Evolutionary conservation across 2,888 invertebrate species (phyloP).

Genomic region (Micoletzkya japonica): DNA sequence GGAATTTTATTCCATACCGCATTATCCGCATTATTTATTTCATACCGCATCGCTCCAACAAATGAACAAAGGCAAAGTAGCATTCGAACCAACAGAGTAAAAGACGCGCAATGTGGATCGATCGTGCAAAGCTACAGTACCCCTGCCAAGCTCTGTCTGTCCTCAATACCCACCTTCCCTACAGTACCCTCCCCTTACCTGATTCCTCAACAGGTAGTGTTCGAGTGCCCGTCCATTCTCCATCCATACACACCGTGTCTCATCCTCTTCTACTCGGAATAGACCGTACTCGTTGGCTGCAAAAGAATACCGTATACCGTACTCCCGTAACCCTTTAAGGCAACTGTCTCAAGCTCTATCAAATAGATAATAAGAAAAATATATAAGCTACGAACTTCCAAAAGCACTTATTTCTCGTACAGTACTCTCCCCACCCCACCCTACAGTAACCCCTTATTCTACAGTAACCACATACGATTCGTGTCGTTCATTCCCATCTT

Average conservation of each 20-base stretch:
- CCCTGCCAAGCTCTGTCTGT: too few relatives aligned
- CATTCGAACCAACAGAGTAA: too few relatives aligned
- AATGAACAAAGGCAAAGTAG: too few relatives aligned
- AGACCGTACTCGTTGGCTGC: conserved; percentile 83
- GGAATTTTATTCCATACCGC: too few relatives aligned
- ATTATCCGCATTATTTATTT: too few relatives aligned
- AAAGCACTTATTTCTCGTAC: neutral
- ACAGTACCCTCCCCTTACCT: too few relatives aligned
- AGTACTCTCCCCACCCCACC: neutral
- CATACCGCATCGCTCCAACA: too few relatives aligned
- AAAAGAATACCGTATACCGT: conserved; percentile 14
- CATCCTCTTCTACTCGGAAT: conserved; percentile 93
- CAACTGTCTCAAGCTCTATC: neutral
- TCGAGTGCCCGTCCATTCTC: conserved; percentile 88
- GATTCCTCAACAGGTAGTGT: conserved; percentile 82
- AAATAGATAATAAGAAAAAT: neutral
- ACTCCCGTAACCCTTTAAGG: neutral
- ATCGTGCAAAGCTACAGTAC: too few relatives aligned
- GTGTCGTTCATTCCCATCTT: conserved; percentile 74
- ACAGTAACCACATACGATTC: conserved; percentile 29
- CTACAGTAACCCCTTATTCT: neutral
- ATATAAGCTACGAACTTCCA: neutral
- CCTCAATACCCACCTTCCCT: too few relatives aligned
- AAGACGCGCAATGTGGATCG: too few relatives aligned
- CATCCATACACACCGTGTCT: conserved; percentile 94